Percentiles rank a stretch among this genome's conserved stretches.
Conservation (phyloP, 2,888 invertebrate genomes). For the Liposcelis brunnea region DNA sequence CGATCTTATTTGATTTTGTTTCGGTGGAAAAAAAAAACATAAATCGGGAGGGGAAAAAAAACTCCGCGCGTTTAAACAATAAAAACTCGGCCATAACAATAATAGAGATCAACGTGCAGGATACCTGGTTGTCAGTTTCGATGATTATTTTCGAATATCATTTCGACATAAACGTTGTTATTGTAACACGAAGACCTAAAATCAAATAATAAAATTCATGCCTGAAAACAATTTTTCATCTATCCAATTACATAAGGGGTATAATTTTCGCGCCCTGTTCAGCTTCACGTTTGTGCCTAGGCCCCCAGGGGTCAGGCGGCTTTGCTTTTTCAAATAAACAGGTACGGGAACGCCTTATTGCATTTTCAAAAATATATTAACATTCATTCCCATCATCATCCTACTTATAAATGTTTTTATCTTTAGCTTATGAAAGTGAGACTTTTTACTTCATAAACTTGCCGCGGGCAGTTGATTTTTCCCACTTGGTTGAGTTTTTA, state of each 20-base stretch:
- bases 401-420: constrained; percentile 2
- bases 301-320: constrained; percentile 5
- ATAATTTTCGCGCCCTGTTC: constrained; percentile 9
- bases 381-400: constrained; percentile 4
- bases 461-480: constrained; percentile 8
- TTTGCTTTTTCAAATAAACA: constrained; percentile 3
- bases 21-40: too few relatives aligned
- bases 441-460: neutral
- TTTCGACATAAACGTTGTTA: too few relatives aligned
- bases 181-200: constrained; percentile 3
- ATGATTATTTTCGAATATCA: too few relatives aligned
- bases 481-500: constrained; percentile 7
- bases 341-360: constrained; percentile 8
- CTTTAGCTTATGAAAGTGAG: neutral
- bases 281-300: constrained; percentile 3
- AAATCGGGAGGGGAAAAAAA: too few relatives aligned
- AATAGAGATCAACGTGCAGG: too few relatives aligned
- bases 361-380: constrained; percentile 10
- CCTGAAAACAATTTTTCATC: constrained; percentile 7
- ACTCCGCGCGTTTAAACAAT: too few relatives aligned
- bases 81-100: too few relatives aligned
- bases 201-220: constrained; percentile 6
- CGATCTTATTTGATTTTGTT: too few relatives aligned
- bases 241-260: constrained; percentile 8
- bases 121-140: too few relatives aligned